Conservation (phyloP, 2,113 vertebrate genomes). For the Hiodon tergisus region DNA sequence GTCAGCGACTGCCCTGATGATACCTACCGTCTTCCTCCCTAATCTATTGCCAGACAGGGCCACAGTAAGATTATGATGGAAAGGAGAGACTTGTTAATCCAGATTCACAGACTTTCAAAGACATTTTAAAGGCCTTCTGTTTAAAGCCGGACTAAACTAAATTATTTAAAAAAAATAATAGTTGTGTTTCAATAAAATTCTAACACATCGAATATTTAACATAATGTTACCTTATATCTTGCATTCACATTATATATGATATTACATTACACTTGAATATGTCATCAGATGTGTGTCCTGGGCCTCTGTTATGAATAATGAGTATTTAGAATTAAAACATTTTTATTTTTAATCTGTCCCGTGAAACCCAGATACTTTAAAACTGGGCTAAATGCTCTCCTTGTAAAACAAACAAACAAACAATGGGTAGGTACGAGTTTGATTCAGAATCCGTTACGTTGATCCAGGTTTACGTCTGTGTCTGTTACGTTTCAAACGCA, state of each 20-base stretch:
- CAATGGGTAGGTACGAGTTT: not conserved
- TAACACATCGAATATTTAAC: not conserved
- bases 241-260: not conserved
- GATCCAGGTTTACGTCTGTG: not conserved
- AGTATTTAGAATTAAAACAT: too few species aligned
- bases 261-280: too few species aligned
- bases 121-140: not conserved
- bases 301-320: too few species aligned
- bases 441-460: not conserved
- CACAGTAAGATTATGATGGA: not conserved
- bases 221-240: not conserved
- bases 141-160: not conserved
- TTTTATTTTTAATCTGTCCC: too few species aligned
- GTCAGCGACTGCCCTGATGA: not conserved
- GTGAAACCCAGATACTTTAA: too few species aligned
- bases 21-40: not conserved
- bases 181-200: too few species aligned
- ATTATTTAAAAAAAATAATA: too few species aligned
- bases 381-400: too few species aligned
- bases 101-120: not conserved
- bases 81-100: not conserved
- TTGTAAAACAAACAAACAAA: too few species aligned
- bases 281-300: too few species aligned
- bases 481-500: slow-evolving; percentile 21
- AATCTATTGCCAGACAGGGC: not conserved